Conservation (phyloP, 2,888 invertebrate species). For the Cerceris ruficornis region DNA sequence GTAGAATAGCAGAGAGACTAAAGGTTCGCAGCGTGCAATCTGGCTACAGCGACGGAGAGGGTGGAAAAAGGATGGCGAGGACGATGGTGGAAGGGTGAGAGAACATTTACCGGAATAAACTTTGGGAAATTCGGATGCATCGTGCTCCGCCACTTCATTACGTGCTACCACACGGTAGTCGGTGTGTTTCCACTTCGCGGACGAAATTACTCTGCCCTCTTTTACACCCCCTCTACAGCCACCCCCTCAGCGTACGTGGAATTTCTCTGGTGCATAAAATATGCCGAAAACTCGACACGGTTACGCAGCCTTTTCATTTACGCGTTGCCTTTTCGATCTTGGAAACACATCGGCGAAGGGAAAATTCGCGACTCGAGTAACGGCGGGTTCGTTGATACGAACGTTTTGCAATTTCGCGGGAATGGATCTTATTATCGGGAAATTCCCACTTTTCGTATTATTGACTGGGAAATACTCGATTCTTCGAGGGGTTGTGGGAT, state of each 20-base stretch:
- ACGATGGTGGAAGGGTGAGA: background rate
- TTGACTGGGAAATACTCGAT: no score
- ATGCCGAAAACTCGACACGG: constrained; percentile 18
- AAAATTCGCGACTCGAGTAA: background rate
- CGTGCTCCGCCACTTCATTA: constrained; percentile 31
- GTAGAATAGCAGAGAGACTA: no score
- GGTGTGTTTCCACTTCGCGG: constrained; percentile 22
- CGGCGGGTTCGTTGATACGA: background rate
- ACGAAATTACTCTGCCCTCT: constrained; percentile 39
- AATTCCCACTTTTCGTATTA: no score
- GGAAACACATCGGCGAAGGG: background rate
- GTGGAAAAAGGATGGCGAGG: background rate
- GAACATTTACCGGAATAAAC: constrained; percentile 30
- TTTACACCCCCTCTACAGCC: constrained; percentile 1
- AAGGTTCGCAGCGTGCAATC: background rate
- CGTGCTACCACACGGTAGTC: constrained; percentile 8
- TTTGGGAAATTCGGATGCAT: constrained; percentile 42
- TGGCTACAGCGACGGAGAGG: background rate
- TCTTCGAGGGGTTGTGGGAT: no score
- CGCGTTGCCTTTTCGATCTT: background rate
- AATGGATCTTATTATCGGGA: no score
- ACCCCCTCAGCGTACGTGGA: background rate
- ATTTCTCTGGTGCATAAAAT: constrained; percentile 10
- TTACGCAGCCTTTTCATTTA: background rate
- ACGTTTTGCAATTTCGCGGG: background rate